Evolutionary conservation across 1,140 invertebrate genomes (phyloP), one percentile per base, ranked within the genome.

Genomic region (Lordiphosa stackelbergi): DNA sequence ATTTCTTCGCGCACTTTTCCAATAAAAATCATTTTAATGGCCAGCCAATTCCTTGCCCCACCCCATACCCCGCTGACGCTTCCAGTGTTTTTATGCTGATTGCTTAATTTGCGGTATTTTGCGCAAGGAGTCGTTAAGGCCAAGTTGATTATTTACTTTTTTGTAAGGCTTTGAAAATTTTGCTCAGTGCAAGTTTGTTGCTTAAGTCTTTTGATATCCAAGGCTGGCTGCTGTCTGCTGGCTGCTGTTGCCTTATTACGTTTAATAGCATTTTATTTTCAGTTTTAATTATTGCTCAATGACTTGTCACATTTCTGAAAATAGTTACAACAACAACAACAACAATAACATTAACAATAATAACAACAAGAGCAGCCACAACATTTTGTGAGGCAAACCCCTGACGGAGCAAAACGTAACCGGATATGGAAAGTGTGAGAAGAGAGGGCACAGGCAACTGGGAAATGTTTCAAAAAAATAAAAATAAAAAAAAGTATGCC

Each of bases 91-190:
- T 81, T 75, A 81, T 81, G 77, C 77, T 81, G 77, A 81, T 81
- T 81, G 65, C 77, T 81, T 81, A 83, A 81, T 81, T 81, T 81
- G 72, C 77, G 75, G 77, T 63, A 81, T 83, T 81, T 81, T 81
- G 75, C 68, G 75, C 58, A 59, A 42, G 41, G 42, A 66, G 53
- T 79, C 75, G 75, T 79, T 64, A 75, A 79, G 64, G 46, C 52
- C 53, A 65, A 8, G 56, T 66, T 73, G 66, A 69, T 60, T 72
- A 69, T 69, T 69, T 69, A 66, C 62, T 66, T 57, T 62, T 59
- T 66, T 47, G 46, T 62, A 62, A 19, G 19, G 19, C n/a, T 75
- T 61, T 62, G 31, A 52, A 41, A 24, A 36, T 53, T 58, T 57
- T 51, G 40, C 46, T 42, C 69, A 73, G 58, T 49, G 64, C 74